A percentile compares a stretch with the other conserved stretches of the same genome.
These are phyloP conservation scores for Cryptomyrus ogoouensis DNA, from an alignment of 2,113 vertebrate genomes.

Conservation along the genomic window DNA sequence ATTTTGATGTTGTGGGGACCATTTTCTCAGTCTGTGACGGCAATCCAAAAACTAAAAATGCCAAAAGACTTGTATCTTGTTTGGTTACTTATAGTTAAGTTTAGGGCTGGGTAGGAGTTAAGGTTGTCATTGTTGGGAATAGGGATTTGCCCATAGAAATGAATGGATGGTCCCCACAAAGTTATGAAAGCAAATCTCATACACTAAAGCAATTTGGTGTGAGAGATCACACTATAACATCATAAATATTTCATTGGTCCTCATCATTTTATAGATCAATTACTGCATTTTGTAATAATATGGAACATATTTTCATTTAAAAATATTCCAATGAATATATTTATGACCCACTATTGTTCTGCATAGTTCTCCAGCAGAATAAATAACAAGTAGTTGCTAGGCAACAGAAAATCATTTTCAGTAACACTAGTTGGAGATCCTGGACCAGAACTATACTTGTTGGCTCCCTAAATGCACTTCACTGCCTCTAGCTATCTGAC, in stretches of 20 bases:
- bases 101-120: neutral
- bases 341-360: slow-evolving; percentile 2
- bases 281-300: neutral
- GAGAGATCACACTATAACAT: neutral
- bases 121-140: neutral
- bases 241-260: neutral
- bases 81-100: neutral
- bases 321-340: slow-evolving; percentile 5
- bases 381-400: slow-evolving; percentile 10
- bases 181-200: neutral
- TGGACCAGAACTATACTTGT: neutral
- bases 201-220: neutral
- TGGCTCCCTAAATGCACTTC: neutral
- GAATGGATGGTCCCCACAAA: neutral
- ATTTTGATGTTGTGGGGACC: neutral
- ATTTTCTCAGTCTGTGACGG: neutral
- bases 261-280: neutral
- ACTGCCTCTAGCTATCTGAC: neutral
- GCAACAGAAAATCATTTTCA: slow-evolving; percentile 11
- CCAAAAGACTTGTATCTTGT: neutral
- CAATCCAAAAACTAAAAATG: neutral
- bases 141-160: neutral
- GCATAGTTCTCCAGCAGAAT: neutral
- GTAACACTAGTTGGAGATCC: neutral
- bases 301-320: neutral